Base-by-base conservation (phyloP, 2,113 vertebrate genomes). In the Lophius piscatorius region DNA sequence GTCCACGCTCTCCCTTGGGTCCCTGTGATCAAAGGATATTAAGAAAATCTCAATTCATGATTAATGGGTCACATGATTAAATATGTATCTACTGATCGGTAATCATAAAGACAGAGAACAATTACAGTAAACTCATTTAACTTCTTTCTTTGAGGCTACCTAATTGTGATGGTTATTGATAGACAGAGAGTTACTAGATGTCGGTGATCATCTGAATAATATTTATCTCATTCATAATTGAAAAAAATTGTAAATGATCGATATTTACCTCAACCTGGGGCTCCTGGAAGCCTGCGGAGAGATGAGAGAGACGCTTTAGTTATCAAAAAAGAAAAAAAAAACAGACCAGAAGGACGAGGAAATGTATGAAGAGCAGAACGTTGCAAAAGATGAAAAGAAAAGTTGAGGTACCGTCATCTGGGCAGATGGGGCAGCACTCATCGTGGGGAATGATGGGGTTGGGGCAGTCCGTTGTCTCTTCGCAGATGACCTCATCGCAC, bases 401-500 rank as follows among this genome's bases (percentile, higher is more conserved):
- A n/a, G n/a, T n/a, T n/a, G 6, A 14, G 18, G 13, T 74, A 94
- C 93, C 93, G 7, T 91, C 90, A 13, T 94, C 90, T 0, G 88
- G 89, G 87, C 96, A 97, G 88, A 94, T 83, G 66, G 94, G 87
- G 76, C 91, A 94, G 90, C 91, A 93, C 87, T 95, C 95, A 51
- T 92, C 92, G 2, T 82, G 70, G 60, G 89, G 92, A 47, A 90
- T 87, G 67, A 91, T 39, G 22, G 94, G 91, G 34, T 94, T 94
- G 64, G 91, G 85, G 75, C 97, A 99, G 80, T 94, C 81, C 0
- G 49, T 39, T 0, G 73, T 82, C 23, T 97, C 90, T 24, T 94
- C 90, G 66, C 97, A 99, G 60, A 90, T 88, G 68, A 98, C 92
- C 0, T 92, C 91, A n/a, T 99, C 96, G 40, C 97, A 99, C 85